A percentile compares a stretch with the other conserved stretches of the same genome.
phyloP scores from a whole-genome alignment of 2,888 invertebrate genomes.

The Chirona hameri region DNA sequence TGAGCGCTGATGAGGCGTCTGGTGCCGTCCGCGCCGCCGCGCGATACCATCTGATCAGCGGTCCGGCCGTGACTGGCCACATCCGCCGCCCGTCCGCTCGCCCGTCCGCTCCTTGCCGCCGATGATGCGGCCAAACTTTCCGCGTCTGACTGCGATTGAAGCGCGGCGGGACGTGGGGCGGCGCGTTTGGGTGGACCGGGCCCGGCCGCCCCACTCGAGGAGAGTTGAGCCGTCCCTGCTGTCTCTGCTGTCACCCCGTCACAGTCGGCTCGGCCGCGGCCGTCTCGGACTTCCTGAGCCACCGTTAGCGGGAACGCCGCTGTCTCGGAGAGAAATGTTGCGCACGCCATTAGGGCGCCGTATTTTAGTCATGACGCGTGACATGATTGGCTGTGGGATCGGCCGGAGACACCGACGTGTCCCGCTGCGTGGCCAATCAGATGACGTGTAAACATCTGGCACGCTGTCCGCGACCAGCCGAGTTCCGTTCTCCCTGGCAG shows the following conservation, averaged over 20 bases:
- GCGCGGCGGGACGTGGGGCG: not conserved
- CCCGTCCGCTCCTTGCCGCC: not conserved
- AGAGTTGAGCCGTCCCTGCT: too few relatives aligned
- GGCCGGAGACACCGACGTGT: constrained; percentile 32
- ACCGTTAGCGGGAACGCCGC: too few relatives aligned
- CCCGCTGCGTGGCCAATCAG: too few relatives aligned
- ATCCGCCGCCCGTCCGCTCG: not conserved
- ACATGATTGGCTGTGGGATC: constrained; percentile 31
- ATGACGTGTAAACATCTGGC: too few relatives aligned
- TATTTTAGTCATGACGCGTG: too few relatives aligned
- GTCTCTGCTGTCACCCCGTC: too few relatives aligned
- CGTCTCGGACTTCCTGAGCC: too few relatives aligned
- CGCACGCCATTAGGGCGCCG: too few relatives aligned
- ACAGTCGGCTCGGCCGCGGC: too few relatives aligned
- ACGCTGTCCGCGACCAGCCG: too few relatives aligned
- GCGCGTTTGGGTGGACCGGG: not conserved
- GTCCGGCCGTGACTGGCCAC: not conserved
- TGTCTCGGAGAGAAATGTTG: too few relatives aligned
- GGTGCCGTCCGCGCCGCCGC: not conserved
- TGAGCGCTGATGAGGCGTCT: not conserved
- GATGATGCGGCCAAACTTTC: not conserved
- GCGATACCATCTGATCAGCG: not conserved
- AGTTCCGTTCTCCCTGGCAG: too few relatives aligned
- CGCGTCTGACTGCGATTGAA: not conserved
- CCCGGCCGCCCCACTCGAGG: not conserved